A percentile compares a stretch with the other conserved stretches of the same genome.
Conservation (phyloP, 2,797 vertebrate genomes). For the Poecilia picta region DNA sequence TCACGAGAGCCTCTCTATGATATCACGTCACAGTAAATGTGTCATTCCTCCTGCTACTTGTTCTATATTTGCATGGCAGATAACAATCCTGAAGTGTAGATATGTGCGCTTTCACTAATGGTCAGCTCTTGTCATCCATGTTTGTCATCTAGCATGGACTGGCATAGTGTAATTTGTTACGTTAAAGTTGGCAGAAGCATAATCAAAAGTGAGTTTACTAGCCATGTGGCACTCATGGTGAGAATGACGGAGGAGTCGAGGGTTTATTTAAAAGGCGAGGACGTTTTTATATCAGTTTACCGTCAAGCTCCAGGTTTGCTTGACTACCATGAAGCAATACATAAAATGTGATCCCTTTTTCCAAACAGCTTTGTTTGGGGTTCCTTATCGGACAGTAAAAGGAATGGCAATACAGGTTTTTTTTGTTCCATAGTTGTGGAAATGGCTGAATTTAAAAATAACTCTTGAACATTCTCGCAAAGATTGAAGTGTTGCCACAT, state of each 20-base stretch:
- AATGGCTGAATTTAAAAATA: conserved; percentile 1
- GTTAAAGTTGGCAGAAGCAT: conserved; percentile 18
- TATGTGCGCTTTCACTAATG: conserved; percentile 36
- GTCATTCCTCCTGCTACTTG: conserved; percentile 43
- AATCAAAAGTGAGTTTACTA: conserved; percentile 17
- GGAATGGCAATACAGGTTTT: conserved; percentile 39
- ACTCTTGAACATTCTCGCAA: conserved; percentile 32
- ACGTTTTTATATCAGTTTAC: conserved; percentile 18
- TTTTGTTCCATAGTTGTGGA: conserved; percentile 34
- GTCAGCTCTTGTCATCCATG: conserved; percentile 21
- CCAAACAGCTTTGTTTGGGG: conserved; percentile 31
- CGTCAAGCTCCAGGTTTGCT: conserved; percentile 43
- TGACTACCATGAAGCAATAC: conserved; percentile 65
- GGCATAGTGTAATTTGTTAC: background rate
- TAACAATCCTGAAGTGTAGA: conserved; percentile 45
- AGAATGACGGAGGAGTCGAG: background rate
- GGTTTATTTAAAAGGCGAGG: conserved; percentile 8
- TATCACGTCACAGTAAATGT: conserved; percentile 16
- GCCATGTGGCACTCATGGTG: conserved; percentile 14
- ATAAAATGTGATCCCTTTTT: conserved; percentile 58
- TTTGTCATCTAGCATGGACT: conserved; percentile 40
- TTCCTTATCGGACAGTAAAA: conserved; percentile 35
- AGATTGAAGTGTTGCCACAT: conserved; percentile 54
- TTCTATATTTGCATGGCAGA: conserved; percentile 67
- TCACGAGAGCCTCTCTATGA: conserved; percentile 5